These are phyloP conservation scores for Danaus melanippus DNA, from an alignment of 1,140 invertebrate species.

Conservation along the genomic window DNA sequence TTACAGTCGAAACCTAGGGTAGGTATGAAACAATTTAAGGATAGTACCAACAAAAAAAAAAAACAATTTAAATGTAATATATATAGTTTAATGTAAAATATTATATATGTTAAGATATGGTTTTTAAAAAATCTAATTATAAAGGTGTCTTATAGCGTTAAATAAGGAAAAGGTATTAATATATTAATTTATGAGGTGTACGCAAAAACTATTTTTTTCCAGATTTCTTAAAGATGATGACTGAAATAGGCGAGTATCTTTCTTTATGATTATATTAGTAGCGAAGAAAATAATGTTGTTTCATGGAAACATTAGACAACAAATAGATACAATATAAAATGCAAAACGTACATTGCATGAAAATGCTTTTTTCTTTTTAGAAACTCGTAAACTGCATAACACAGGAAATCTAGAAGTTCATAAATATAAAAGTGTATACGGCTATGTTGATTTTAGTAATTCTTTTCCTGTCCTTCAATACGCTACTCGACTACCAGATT, in stretches of 20 bases:
- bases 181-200: conserved; percentile 3
- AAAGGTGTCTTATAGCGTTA: too few relatives aligned
- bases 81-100: too few relatives aligned
- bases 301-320: too few relatives aligned
- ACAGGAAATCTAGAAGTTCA: conserved; percentile 36
- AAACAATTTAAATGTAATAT: too few relatives aligned
- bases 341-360: too few relatives aligned
- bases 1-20: too few relatives aligned
- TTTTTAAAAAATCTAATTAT: too few relatives aligned
- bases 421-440: conserved; percentile 27
- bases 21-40: too few relatives aligned
- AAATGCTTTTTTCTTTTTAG: conserved; percentile 12
- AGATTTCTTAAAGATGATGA: conserved; percentile 35
- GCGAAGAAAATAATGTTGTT: neutral
- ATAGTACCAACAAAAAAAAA: too few relatives aligned
- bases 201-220: conserved; percentile 20
- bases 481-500: conserved; percentile 40
- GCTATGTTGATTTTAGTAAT: conserved; percentile 39
- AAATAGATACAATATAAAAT: too few relatives aligned
- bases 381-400: conserved; percentile 40
- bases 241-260: conserved; percentile 36
- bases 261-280: conserved; percentile 7
- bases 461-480: conserved; percentile 43
- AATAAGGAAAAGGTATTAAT: neutral
- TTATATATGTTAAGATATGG: too few relatives aligned